Conservation (phyloP, 2,113 vertebrate species). For the Engraulis encrasicolus region DNA sequence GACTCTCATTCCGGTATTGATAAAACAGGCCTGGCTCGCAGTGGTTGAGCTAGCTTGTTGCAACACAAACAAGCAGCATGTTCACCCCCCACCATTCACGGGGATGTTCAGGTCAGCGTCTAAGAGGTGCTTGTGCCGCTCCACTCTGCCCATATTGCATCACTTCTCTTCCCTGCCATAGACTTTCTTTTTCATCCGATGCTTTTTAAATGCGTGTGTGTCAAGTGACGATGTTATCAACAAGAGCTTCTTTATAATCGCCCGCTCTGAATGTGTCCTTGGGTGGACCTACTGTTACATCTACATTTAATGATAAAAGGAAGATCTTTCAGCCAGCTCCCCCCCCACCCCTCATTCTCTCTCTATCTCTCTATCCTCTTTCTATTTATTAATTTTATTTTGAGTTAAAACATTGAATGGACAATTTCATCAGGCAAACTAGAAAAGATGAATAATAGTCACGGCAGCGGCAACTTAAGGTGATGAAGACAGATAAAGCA, state of each 20-base stretch:
- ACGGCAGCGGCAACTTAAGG: not conserved
- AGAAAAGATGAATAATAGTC: not conserved
- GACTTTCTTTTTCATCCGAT: conserved; percentile 5
- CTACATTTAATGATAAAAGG: not conserved
- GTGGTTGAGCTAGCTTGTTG: not conserved
- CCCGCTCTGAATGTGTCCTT: conserved; percentile 4
- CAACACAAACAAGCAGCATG: not conserved
- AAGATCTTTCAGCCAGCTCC: not conserved
- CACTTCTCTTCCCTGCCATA: conserved; percentile 7
- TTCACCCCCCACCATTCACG: not conserved
- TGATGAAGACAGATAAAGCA: not conserved
- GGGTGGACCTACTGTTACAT: not conserved
- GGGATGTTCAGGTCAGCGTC: conserved; percentile 4
- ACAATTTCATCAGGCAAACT: not conserved
- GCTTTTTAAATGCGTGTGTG: conserved; percentile 16
- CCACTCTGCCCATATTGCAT: not conserved
- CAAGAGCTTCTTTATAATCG: not conserved
- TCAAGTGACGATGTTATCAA: conserved; percentile 16
- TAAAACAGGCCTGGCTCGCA: not conserved
- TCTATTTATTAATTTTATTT: not conserved
- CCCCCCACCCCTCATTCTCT: too few relatives aligned
- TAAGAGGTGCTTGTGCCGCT: conserved; percentile 10
- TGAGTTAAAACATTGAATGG: not conserved
- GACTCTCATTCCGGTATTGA: not conserved
- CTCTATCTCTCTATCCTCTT: too few relatives aligned